Base-by-base conservation (phyloP, 2,888 invertebrate species). In the Rambutsinella grinnellia region DNA sequence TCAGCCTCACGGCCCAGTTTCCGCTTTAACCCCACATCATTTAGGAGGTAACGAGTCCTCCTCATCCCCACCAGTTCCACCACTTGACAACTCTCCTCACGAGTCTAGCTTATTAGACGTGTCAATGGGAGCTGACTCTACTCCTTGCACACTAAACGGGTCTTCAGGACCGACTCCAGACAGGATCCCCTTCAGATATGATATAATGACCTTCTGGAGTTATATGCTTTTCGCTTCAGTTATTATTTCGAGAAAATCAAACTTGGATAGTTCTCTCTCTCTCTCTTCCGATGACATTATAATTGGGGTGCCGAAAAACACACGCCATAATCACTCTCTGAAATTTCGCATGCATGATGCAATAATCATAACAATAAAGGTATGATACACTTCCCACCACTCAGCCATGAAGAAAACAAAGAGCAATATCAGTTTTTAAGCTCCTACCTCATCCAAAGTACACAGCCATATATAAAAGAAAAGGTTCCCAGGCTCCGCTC, bases 101-200 rank as follows among this genome's bases (percentile, higher is more conserved):
- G 79, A 78, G 24, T 75, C 79, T 26, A 75, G 72, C 67, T 76
- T 76, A 71, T 28, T 76, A 44, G 77, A 72, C 51, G 77, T 79
- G 67, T 79, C 75, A 19, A 81, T 76, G 53, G 68, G 67, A 1
- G 76, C 76, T 10, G 72, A 74, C 65, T 80, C 79, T 26, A 70
- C 70, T n/a, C 76, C 78, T 17, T 72, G 79, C 23, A 60, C 71
- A 3, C 78, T 82, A 17, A 84, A 84, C 54, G 83, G 84, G n/a
- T 81, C 71, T 51, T 68, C 76, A 6, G 82, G 83, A 17, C 68
- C 78, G 1, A 80, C 77, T 61, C 67, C 72, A 3, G 84, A 83
- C 54, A 89, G 93, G 56, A 91, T 92, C 75, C 90, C 92, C 67
- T 95, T 93, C 88, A 90, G 94, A 62, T 95, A 93, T 88, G 66